phyloP scores from a whole-genome alignment of 2,888 invertebrate species.

The Silvanus unidentatus region DNA sequence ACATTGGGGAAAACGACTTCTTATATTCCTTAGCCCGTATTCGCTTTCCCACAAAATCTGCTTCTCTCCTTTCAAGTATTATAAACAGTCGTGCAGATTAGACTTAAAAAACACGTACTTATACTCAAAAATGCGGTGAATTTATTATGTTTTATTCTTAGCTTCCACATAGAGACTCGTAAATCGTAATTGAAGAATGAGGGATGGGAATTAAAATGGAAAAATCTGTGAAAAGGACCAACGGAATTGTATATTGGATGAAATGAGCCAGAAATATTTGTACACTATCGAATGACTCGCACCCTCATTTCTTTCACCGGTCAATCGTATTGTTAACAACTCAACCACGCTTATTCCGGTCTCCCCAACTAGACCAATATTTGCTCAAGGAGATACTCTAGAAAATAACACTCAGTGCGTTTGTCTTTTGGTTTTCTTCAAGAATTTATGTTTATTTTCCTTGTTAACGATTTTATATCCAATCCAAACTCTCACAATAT shows the following conservation, averaged over 20 bases:
- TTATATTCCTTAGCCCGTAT: not conserved
- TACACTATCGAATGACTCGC: slow-evolving; percentile 10
- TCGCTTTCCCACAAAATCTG: slow-evolving; percentile 17
- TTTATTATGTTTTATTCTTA: no score
- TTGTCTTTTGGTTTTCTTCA: no score
- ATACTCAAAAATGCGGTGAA: not conserved
- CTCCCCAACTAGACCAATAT: no score
- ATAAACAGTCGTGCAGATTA: slow-evolving; percentile 1
- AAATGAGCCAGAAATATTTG: not conserved
- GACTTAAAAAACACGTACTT: not conserved
- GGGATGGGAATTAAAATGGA: no score
- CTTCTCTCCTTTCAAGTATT: slow-evolving; percentile 23
- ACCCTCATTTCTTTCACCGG: slow-evolving; percentile 22
- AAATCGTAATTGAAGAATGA: no score
- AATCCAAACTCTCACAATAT: no score
- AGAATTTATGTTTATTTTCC: no score
- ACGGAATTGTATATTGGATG: not conserved
- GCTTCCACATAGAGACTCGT: no score
- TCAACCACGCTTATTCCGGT: not conserved
- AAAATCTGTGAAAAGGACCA: no score
- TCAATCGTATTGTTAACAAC: slow-evolving; percentile 21
- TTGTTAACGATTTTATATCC: no score
- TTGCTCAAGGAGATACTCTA: no score
- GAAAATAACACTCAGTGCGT: no score
- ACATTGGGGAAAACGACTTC: slow-evolving; percentile 1